phyloP scores from a whole-genome alignment of 2,888 invertebrate species.

The Sesamia inferens region DNA sequence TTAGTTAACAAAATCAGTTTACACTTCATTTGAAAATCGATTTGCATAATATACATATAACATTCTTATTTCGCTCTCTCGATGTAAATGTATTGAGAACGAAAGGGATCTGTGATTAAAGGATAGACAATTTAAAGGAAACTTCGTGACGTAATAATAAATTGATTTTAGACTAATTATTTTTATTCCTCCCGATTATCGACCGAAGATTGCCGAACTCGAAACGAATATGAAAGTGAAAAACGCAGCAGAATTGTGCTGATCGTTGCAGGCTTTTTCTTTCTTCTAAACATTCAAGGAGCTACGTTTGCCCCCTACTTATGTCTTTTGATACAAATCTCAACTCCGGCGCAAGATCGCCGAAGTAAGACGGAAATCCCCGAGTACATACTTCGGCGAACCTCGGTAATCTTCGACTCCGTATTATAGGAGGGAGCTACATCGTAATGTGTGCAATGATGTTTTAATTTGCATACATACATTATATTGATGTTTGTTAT shows the following conservation, averaged over 20 bases:
- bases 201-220: slow-evolving; percentile 23
- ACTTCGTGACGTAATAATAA: slow-evolving; percentile 53
- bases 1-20: slow-evolving; percentile 40
- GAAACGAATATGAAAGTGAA: neutral
- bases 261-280: neutral
- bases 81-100: slow-evolving; percentile 32
- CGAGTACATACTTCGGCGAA: slow-evolving; percentile 31
- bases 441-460: slow-evolving; percentile 47
- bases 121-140: slow-evolving; percentile 31
- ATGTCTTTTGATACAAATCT: neutral
- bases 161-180: slow-evolving; percentile 51
- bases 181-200: neutral
- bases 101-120: slow-evolving; percentile 40
- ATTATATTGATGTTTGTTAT: slow-evolving; percentile 61
- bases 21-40: slow-evolving; percentile 19
- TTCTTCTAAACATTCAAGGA: neutral
- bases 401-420: slow-evolving; percentile 27
- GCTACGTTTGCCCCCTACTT: neutral
- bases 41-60: slow-evolving; percentile 26
- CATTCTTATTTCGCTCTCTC: slow-evolving; percentile 48
- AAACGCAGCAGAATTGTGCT: neutral
- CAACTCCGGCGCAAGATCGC: slow-evolving; percentile 1
- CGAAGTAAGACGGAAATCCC: neutral
- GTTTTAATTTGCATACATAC: slow-evolving; percentile 51
- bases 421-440: slow-evolving; percentile 3